Evolutionary conservation across 2,113 vertebrate genomes (phyloP).

Genomic region (Petaurus breviceps): DNA sequence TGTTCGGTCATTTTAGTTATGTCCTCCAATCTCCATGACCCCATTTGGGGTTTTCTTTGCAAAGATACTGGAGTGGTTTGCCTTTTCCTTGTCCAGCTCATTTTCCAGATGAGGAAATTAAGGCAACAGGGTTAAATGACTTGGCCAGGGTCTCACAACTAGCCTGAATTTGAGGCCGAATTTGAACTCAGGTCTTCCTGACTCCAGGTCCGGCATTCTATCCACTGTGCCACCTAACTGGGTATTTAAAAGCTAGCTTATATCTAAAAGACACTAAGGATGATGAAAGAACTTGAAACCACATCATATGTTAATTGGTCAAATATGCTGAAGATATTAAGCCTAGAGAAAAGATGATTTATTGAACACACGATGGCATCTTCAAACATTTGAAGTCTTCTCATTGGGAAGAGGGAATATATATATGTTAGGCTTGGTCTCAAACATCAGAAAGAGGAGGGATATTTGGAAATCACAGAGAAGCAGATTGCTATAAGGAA

Average conservation of each 20-base stretch:
- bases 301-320: background rate
- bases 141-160: background rate
- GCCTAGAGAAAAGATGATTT: background rate
- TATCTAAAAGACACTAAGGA: background rate
- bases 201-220: background rate
- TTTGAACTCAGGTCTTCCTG: conserved; percentile 9
- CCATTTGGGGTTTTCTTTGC: too few species aligned
- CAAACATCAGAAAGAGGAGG: background rate
- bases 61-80: too few species aligned
- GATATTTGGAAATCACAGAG: background rate
- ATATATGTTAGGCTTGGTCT: background rate
- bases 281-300: background rate
- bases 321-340: background rate
- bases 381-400: background rate
- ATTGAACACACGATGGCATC: background rate
- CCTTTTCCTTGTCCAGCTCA: background rate
- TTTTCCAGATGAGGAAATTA: background rate
- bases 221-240: background rate
- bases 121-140: background rate
- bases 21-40: too few species aligned
- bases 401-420: background rate
- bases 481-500: background rate
- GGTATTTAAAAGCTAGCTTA: background rate
- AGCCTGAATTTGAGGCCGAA: background rate
- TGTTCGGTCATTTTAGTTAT: too few species aligned